phyloP scores from a whole-genome alignment of 2,888 invertebrate species.

The Subacronicta megacephala region DNA sequence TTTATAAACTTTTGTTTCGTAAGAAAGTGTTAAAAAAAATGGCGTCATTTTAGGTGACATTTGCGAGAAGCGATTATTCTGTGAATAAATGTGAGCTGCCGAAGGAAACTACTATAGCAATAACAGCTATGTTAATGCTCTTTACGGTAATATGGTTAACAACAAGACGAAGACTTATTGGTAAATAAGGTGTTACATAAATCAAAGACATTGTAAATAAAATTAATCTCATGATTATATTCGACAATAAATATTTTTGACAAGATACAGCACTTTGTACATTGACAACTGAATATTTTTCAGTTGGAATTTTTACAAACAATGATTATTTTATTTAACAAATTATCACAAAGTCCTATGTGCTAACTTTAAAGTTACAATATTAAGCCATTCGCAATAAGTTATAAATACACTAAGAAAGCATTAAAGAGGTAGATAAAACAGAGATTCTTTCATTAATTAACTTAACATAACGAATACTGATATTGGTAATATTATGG shows the following conservation, averaged over 20 bases:
- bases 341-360: slow-evolving; percentile 82
- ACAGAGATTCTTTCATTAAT: slow-evolving; percentile 83
- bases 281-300: slow-evolving; percentile 58
- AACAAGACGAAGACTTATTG: slow-evolving; percentile 56
- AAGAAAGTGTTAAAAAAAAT: too few species aligned
- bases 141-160: slow-evolving; percentile 57
- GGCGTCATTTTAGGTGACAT: slow-evolving; percentile 69
- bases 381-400: slow-evolving; percentile 78
- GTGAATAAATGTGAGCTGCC: slow-evolving; percentile 79
- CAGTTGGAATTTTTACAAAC: slow-evolving; percentile 59
- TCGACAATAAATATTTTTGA: slow-evolving; percentile 88
- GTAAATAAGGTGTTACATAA: slow-evolving; percentile 57
- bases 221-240: slow-evolving; percentile 80
- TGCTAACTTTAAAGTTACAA: slow-evolving; percentile 65
- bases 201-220: slow-evolving; percentile 62
- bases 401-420: slow-evolving; percentile 80
- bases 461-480: slow-evolving; percentile 83
- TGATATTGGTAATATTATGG: slow-evolving; percentile 81
- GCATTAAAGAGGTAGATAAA: slow-evolving; percentile 87
- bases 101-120: slow-evolving; percentile 71
- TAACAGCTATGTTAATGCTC: slow-evolving; percentile 69
- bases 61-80: slow-evolving; percentile 70
- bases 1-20: too few species aligned
- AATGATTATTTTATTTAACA: slow-evolving; percentile 62
- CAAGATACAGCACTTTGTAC: slow-evolving; percentile 88